Base-by-base conservation (phyloP, 2,113 vertebrate species). In the Microcebus murinus region DNA sequence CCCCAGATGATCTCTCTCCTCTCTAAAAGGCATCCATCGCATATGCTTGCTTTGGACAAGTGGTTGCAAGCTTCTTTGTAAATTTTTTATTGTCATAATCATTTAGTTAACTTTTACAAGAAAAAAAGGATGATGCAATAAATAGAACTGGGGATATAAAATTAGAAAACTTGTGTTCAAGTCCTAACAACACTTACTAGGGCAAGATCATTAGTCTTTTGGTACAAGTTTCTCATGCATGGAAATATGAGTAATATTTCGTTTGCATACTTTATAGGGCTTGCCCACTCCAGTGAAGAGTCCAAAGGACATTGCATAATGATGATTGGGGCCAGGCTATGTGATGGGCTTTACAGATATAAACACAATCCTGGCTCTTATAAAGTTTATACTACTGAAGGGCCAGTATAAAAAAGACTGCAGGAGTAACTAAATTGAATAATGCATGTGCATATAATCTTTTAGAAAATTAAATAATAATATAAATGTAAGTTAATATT, bases 391-490 rank as follows among this genome's bases (percentile, higher is more conserved):
- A 36, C 11, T 65, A 21, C 3, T 59, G 29, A 83, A 82, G 1
- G 1, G 2, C n/a, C 71, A 90, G 1, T 17, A 39, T 31, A 11
- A 45, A 76, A 80, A 90, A 81, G 25, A 10, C 12, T 14, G 11
- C 27, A 59, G 2, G 68, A 15, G 61, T 82, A 82, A 76, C 29
- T 70, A 81, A 59, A 74, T 0, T 68, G 17, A 61, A 81, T 74
- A 25, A 65, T 55, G 21, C 12, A 67, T 31, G 14, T 52, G 1
- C 25, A 67, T 61, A 57, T 48, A 36, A 50, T 42, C 31, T 88
- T 68, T 84, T 27, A 85, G 34, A 76, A 85, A 89, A 71, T 59
- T 48, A 84, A 96, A 68, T 50, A 96, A 67, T 67, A 74, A 17
- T 12, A 12, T 29, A 86, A 86, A 48, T 85, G 5, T 6, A 74